A percentile compares a stretch with the other conserved stretches of the same genome.
phyloP scores from a whole-genome alignment of 2,113 vertebrate species.

The Tichodroma muraria region DNA sequence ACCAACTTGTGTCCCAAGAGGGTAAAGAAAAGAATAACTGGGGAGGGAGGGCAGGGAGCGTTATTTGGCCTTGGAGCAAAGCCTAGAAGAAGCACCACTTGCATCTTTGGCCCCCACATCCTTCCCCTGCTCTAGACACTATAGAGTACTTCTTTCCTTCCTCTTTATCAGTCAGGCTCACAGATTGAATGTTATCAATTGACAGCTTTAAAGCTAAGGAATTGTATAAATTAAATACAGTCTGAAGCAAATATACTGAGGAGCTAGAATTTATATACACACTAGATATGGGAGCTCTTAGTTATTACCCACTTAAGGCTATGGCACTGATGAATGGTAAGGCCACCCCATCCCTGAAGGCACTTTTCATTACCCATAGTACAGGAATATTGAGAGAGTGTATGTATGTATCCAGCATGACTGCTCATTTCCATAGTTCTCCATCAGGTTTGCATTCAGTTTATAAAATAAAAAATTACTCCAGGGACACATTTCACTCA shows the following conservation, averaged over 20 bases:
- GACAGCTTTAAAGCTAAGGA: conserved; percentile 69
- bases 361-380: conserved; percentile 67
- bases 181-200: conserved; percentile 69
- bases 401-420: conserved; percentile 49
- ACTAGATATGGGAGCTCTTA: conserved; percentile 65
- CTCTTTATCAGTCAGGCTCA: conserved; percentile 58
- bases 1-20: not conserved
- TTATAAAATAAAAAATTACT: conserved; percentile 67
- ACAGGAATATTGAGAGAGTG: conserved; percentile 48
- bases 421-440: conserved; percentile 68
- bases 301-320: conserved; percentile 71
- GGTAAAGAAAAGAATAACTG: not conserved
- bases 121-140: conserved; percentile 27
- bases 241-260: conserved; percentile 64
- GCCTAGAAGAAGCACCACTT: not conserved
- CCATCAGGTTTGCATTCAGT: conserved; percentile 67
- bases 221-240: conserved; percentile 67
- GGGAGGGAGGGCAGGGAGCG: not conserved
- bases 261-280: conserved; percentile 68
- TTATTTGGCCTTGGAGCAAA: not conserved
- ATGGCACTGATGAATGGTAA: conserved; percentile 67
- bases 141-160: conserved; percentile 50
- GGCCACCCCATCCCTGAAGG: conserved; percentile 67
- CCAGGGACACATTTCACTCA: conserved; percentile 59
- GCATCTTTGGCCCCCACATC: not conserved